Base-by-base conservation (phyloP, 1,140 invertebrate species). In the Scaptomyza hsui region DNA sequence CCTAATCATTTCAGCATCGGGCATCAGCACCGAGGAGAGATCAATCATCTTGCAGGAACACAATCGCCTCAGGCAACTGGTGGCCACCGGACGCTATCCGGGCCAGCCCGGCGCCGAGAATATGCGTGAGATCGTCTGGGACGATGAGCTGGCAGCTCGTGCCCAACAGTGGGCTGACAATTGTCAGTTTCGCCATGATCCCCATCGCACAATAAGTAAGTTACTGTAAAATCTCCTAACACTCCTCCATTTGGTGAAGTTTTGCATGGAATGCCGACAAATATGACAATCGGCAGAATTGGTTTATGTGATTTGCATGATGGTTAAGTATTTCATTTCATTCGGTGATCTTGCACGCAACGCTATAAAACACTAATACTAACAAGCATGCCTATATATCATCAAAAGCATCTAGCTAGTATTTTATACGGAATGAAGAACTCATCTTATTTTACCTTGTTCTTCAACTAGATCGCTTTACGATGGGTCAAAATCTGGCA, bases 51-150 rank as follows among this genome's bases (percentile, higher is more conserved):
- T 97, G 52, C 94, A 96, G 78, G 93, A 94, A 72, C 96, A 97
- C 92, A 97, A 97, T 92, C 93, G 93, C 63, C 93, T 96, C 29
- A 92, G 96, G 88, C 95, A 96, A 88, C 92, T 93, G n/a, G 95
- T 97, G 60, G 96, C 96, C 61, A 92, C 95, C 48, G 96, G 96
- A 39, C 94, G 94, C 81, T 94, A 97, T 79, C 93, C 93, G 56
- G 94, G 94, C 19, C 96, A 97, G 78, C 94, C 95, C 19, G 94
- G 94, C 26, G 94, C 96, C 1, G 95, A 95, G 74, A 96, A 97
- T 92, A 95, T 96, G 94, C 94, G 94, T 92, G 95, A 97, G 92
- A 95, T 97, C 94, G 96, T 94, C 78, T 98, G 97, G 97, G 97
- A 98, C 89, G 95, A 97, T 45, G 96, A 97, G 89, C 92, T 98